phyloP scores from a whole-genome alignment of 2,113 vertebrate genomes.

The Hyperoodon ampullatus region DNA sequence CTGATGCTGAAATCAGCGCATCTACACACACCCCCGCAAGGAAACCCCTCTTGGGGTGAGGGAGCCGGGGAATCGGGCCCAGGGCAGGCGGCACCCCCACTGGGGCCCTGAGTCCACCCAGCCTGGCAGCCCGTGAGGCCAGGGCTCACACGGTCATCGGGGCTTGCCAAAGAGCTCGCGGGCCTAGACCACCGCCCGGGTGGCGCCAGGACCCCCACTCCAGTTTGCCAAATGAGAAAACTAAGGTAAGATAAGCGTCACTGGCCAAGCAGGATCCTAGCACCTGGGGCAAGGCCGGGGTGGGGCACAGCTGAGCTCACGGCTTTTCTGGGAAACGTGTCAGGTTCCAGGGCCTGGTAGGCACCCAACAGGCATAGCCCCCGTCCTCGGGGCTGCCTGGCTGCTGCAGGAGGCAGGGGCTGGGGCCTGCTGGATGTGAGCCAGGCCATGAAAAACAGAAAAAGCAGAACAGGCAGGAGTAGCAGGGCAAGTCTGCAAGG shows the following conservation, averaged over 20 bases:
- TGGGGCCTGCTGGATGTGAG: neutral
- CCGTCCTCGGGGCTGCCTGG: fast-evolving
- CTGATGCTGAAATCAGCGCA: fast-evolving
- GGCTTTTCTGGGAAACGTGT: fast-evolving
- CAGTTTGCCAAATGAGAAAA: neutral
- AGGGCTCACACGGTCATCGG: neutral
- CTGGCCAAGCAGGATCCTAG: neutral
- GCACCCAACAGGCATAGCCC: neutral
- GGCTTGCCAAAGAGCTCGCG: neutral
- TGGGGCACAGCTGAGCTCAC: neutral
- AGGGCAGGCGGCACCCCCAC: neutral
- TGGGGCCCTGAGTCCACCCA: neutral
- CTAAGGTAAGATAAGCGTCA: neutral
- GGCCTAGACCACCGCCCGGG: fast-evolving
- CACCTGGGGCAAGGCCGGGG: fast-evolving
- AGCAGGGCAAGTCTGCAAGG: fast-evolving
- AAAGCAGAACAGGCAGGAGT: neutral
- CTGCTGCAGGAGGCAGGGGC: neutral
- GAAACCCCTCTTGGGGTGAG: neutral
- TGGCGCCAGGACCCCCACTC: neutral
- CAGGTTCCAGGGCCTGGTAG: neutral
- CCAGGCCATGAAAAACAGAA: neutral
- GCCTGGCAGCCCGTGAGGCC: neutral
- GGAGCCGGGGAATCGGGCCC: fast-evolving
- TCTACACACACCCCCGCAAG: fast-evolving